Percentiles rank a stretch among this genome's conserved stretches.
Conservation (phyloP, 2,888 invertebrate species). For the Lycophotia porphyrea region DNA sequence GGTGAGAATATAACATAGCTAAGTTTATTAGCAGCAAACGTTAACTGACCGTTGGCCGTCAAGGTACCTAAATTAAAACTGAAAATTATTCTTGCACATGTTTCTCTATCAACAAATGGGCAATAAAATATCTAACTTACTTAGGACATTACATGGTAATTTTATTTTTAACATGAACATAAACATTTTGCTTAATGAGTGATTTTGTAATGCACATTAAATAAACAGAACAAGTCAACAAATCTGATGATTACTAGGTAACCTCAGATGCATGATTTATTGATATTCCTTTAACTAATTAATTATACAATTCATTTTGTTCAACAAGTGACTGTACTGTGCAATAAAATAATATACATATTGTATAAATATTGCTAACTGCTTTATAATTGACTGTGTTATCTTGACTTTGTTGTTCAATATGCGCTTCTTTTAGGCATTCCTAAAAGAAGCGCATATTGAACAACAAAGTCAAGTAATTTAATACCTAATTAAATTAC, state of each 20-base stretch:
- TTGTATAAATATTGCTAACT: slow-evolving; percentile 21
- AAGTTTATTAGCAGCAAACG: slow-evolving; percentile 14
- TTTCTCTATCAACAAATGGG: slow-evolving; percentile 28
- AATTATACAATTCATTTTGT: slow-evolving; percentile 66
- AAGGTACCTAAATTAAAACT: slow-evolving; percentile 39
- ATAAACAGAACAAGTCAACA: slow-evolving; percentile 32
- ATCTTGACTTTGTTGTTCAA: background rate
- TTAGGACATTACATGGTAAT: slow-evolving; percentile 9
- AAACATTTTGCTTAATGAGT: slow-evolving; percentile 17
- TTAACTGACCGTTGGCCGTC: slow-evolving; percentile 9
- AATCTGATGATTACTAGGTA: slow-evolving; percentile 57
- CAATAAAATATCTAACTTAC: slow-evolving; percentile 41
- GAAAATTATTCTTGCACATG: slow-evolving; percentile 45
- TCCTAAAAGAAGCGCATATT: too few species aligned
- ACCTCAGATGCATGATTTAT: slow-evolving; percentile 56
- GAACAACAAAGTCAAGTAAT: too few species aligned
- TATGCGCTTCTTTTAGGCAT: background rate
- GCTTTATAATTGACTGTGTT: slow-evolving; percentile 3
- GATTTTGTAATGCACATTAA: slow-evolving; percentile 40
- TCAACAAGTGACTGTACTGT: slow-evolving; percentile 28
- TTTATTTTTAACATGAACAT: slow-evolving; percentile 24
- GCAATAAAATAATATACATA: slow-evolving; percentile 31
- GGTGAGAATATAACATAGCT: background rate
- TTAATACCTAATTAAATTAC: too few species aligned
- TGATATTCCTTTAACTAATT: slow-evolving; percentile 53